Evolutionary conservation across 2,113 vertebrate genomes (phyloP), one percentile per base, ranked within the genome.

Genomic region (Gasterosteus nipponicus): DNA sequence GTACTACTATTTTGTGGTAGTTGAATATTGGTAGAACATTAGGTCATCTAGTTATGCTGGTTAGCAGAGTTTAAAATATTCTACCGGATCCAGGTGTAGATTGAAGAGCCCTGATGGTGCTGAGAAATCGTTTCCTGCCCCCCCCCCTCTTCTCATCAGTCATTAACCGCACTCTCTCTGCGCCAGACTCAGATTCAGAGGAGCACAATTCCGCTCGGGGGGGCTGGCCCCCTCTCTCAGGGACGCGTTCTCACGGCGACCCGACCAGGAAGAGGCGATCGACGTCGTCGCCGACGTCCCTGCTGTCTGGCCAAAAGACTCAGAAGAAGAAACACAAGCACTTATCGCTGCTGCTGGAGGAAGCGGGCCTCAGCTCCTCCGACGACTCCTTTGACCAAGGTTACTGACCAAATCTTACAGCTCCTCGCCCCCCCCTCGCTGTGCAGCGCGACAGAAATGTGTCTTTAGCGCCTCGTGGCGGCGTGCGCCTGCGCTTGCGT

Each of bases 321-420:
- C 92, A 93, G 89, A 95, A 95, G 89, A 97, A 96, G 94, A 97
- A 96, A 95, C 94, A 93, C 91, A 95, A 95, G 94, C 96, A 95
- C 61, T 98, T 99, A 92, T 96, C 96, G 82, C 93, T 97, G 92
- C 95, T 98, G 89, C 95, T 98, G 77, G 94, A 93, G 84, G 97
- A 98, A 89, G 94, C 95, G 0, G 96, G 95, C 93, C 95, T 94
- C 4, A 96, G 95, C 90, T 97, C 97, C 83, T 98, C 97, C 69
- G 97, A 97, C 92, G 97, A 99, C 96, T 99, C 97, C 66, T 96
- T 98, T 73, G 96, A 99, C 92, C 97, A 99, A 99, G 98, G 97
- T 99, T 98, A 99, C 94, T 98, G 97, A 96, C 90, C 94, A 78
- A 78, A 87, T 87, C 87, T 85, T 88, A 86, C 70, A 75, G 75